Conservation (phyloP, 2,888 invertebrate species). For the Nomada flava region DNA sequence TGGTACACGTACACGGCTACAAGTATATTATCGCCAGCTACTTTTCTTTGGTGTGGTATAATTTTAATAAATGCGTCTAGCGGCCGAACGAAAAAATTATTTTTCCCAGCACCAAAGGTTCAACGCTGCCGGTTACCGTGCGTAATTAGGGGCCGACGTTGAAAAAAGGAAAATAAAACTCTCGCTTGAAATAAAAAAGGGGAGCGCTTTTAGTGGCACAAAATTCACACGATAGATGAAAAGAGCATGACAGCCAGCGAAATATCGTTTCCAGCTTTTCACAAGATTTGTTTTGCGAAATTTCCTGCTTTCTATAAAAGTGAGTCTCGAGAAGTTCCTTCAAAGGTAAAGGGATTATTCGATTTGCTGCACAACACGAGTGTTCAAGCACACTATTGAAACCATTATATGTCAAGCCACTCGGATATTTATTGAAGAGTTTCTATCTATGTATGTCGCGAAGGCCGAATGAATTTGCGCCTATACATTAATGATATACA, state of each 20-base stretch:
- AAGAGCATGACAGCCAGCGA: not conserved
- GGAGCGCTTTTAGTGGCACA: not conserved
- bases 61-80: conserved; percentile 38
- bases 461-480: too few species aligned
- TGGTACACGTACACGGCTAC: not conserved
- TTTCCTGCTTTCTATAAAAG: too few species aligned
- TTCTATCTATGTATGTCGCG: too few species aligned
- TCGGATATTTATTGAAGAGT: too few species aligned
- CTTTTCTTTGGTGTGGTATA: conserved; percentile 18
- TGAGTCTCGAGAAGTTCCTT: too few species aligned
- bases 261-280: not conserved
- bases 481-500: not conserved
- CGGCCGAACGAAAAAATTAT: conserved; percentile 24
- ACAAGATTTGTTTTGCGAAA: not conserved
- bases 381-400: too few species aligned
- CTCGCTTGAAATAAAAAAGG: too few species aligned
- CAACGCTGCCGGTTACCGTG: conserved; percentile 14
- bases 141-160: conserved; percentile 24
- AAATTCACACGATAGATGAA: not conserved
- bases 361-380: too few species aligned
- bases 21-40: conserved; percentile 19
- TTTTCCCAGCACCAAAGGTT: conserved; percentile 27
- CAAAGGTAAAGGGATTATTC: too few species aligned
- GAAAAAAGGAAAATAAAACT: not conserved
- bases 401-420: too few species aligned